Conservation (phyloP, 2,888 invertebrate species). For the Acleris sparsana region DNA sequence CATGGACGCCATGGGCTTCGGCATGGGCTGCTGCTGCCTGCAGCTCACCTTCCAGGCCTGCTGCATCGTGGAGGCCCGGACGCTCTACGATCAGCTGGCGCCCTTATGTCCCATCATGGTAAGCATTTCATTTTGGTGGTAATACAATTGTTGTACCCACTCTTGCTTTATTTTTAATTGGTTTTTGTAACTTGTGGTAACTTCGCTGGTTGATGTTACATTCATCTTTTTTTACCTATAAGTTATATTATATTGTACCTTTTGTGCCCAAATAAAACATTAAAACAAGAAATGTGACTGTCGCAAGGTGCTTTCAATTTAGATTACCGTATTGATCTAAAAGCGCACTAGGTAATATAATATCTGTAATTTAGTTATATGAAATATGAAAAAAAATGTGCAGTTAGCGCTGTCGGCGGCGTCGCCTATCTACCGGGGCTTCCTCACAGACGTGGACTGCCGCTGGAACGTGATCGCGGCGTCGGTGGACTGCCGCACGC, state of each 20-base stretch:
- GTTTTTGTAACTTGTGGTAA: too few species aligned
- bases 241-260: too few species aligned
- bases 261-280: too few species aligned
- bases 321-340: too few species aligned
- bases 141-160: too few species aligned
- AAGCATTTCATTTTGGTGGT: slow-evolving; percentile 43
- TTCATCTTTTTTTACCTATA: too few species aligned
- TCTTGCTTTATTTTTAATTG: too few species aligned
- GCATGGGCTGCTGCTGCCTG: slow-evolving; percentile 99
- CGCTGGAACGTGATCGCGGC: slow-evolving; percentile 98
- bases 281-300: too few species aligned
- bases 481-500: slow-evolving; percentile 97
- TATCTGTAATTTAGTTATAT: background rate
- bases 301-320: too few species aligned
- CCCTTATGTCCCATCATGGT: slow-evolving; percentile 98
- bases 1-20: slow-evolving; percentile 99
- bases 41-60: slow-evolving; percentile 98
- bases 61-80: slow-evolving; percentile 97
- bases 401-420: slow-evolving; percentile 98
- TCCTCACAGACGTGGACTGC: slow-evolving; percentile 97
- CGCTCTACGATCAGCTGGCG: slow-evolving; percentile 98
- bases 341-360: too few species aligned
- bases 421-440: slow-evolving; percentile 96
- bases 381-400: too few species aligned
- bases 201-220: too few species aligned